A percentile compares a stretch with the other conserved stretches of the same genome.
Evolutionary conservation across 1,140 invertebrate genomes (phyloP).

Genomic region (Caenorhabditis brenneri): DNA sequence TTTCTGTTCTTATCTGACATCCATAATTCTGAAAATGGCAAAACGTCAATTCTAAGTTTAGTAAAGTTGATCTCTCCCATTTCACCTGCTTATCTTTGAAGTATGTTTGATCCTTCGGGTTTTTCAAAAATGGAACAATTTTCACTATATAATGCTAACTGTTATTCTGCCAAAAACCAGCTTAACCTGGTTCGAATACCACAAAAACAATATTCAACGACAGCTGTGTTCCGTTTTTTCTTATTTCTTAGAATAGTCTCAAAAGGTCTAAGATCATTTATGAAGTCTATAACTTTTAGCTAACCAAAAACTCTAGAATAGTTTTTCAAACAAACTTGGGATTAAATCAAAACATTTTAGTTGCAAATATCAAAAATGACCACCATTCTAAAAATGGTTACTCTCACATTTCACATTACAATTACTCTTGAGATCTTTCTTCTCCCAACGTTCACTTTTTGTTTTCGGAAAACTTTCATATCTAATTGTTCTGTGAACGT

Average conservation of each 20-base stretch:
- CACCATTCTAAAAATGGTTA: too few relatives aligned
- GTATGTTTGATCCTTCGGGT: not conserved
- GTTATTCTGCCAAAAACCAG: not conserved
- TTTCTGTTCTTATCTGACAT: not conserved
- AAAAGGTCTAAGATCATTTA: too few relatives aligned
- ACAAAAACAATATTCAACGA: not conserved
- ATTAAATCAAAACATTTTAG: too few relatives aligned
- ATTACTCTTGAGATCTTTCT: too few relatives aligned
- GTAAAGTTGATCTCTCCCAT: not conserved
- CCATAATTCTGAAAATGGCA: not conserved
- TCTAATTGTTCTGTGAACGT: too few relatives aligned
- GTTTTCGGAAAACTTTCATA: too few relatives aligned
- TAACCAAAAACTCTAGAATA: too few relatives aligned
- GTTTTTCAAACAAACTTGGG: too few relatives aligned
- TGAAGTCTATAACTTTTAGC: too few relatives aligned
- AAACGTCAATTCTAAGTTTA: not conserved
- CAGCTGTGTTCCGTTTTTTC: not conserved
- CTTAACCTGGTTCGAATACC: not conserved
- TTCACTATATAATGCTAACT: not conserved
- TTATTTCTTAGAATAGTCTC: not conserved
- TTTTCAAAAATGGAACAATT: not conserved
- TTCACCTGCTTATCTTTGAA: constrained; percentile 8
- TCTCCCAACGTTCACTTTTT: too few relatives aligned
- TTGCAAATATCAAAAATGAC: too few relatives aligned
- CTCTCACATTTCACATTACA: too few relatives aligned